Evolutionary conservation across 2,113 vertebrate genomes (phyloP), one percentile per base, ranked within the genome.

Genomic region (Salvator merianae): DNA sequence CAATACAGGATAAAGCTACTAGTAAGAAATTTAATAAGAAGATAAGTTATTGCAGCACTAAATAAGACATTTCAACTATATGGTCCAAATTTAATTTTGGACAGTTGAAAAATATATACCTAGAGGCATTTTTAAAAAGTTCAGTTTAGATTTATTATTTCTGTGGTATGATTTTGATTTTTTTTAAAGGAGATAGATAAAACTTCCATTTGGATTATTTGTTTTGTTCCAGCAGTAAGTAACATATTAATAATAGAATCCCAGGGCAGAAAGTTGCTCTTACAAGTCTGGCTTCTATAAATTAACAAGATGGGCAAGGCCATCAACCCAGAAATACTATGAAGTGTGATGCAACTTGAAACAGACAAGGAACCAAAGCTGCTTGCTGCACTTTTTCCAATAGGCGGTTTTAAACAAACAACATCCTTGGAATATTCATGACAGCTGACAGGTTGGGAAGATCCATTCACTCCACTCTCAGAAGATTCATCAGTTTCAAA

Each of bases 391-490:
- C 89, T 16, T 30, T 59, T 63, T 59, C 88, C 86, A 83, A 84
- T 63, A 87, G 62, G 7, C 13, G 81, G 77, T 87, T 90, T 86
- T 77, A 93, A 92, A 76, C 43, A 84, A 87, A 77, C 73, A 63
- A 79, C 20, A 4, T 88, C 83, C 20, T 89, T 87, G 1, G 0
- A 70, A 84, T 90, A 92, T 88, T 88, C 91, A 83, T 34, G 16
- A 40, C 50, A 90, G 62, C 47, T 88, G 87, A 75, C 86, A 85
- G 68, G 78, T 87, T 84, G 86, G 86, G 84, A 79, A 79, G 83
- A 84, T 73, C 30, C 32, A 9, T 59, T 40, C 50, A 81, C 76
- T 82, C 38, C 18, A 22, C 81, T 5, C 66, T 79, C 40, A 76
- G 81, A 92, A 79, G 43, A 75, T 79, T 62, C 69, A 89, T 82